A percentile compares a stretch with the other conserved stretches of the same genome.
Conservation (phyloP, 2,797 vertebrate genomes). For the Clarias laeviceps region DNA sequence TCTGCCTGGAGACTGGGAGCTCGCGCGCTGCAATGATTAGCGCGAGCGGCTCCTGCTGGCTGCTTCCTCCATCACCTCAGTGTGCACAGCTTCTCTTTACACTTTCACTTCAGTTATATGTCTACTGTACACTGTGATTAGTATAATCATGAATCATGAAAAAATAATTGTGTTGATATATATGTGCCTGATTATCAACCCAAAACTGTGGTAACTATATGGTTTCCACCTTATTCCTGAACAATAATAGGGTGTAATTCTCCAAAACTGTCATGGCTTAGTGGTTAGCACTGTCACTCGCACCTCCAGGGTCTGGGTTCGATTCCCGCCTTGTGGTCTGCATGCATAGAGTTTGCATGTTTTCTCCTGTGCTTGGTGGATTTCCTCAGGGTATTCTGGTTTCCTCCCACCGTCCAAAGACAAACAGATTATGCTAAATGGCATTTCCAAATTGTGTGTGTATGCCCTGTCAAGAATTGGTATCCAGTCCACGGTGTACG, state of each 20-base stretch:
- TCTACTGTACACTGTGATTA: not conserved
- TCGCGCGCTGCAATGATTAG: not conserved
- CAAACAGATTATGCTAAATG: too few relatives aligned
- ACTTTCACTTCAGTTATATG: not conserved
- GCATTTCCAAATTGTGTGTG: too few relatives aligned
- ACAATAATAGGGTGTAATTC: not conserved
- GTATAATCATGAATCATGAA: not conserved
- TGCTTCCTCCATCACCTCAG: not conserved
- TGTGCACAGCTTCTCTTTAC: not conserved
- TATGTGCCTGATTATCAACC: not conserved
- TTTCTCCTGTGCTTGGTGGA: too few relatives aligned
- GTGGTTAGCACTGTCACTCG: too few relatives aligned
- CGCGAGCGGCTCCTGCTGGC: conserved; percentile 23
- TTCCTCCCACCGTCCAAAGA: too few relatives aligned
- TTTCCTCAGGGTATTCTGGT: too few relatives aligned
- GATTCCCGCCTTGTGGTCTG: too few relatives aligned
- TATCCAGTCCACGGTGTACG: too few relatives aligned
- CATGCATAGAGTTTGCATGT: too few relatives aligned
- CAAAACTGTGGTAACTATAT: not conserved
- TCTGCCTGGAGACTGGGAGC: conserved; percentile 34
- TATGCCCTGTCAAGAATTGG: too few relatives aligned
- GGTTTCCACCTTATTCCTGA: not conserved
- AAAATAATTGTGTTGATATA: not conserved
- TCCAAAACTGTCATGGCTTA: not conserved
- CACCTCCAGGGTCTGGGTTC: too few relatives aligned